Evolutionary conservation across 1,140 invertebrate genomes (phyloP).

Genomic region (Tetranychus cinnabarinus): DNA sequence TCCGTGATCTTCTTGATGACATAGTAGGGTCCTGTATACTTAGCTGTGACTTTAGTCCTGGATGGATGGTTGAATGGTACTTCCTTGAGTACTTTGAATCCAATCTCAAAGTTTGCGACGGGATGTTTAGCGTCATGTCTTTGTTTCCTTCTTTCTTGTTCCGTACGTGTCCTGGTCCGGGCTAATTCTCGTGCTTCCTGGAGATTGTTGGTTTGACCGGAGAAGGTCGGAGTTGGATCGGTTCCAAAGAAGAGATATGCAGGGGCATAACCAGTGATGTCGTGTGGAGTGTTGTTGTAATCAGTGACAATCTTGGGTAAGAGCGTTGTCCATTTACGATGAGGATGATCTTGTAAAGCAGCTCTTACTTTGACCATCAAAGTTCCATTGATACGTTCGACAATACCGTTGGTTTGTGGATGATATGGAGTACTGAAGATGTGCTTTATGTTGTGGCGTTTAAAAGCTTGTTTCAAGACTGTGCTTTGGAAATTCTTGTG

Average conservation of each 20-base stretch:
- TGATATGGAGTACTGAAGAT: not conserved
- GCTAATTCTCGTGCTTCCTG: not conserved
- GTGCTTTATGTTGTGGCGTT: not conserved
- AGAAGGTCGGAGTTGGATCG: too few species aligned
- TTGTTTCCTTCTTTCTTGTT: not conserved
- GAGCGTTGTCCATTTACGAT: not conserved
- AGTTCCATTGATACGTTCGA: constrained; percentile 11
- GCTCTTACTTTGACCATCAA: not conserved
- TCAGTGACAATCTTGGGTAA: not conserved
- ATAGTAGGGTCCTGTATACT: not conserved
- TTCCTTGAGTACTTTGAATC: not conserved
- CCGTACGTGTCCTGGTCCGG: not conserved
- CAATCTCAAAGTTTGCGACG: not conserved
- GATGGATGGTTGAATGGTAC: not conserved
- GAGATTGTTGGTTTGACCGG: not conserved
- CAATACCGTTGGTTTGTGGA: constrained; percentile 12
- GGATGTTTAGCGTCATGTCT: not conserved
- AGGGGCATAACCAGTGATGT: not conserved
- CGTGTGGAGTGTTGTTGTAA: not conserved
- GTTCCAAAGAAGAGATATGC: not conserved
- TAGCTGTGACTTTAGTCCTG: not conserved
- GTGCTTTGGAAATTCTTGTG: constrained; percentile 7
- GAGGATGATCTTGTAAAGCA: not conserved
- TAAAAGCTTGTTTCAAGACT: not conserved
- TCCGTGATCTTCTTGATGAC: not conserved